Percentiles rank a stretch among this genome's conserved stretches.
phyloP scores from a whole-genome alignment of 2,888 invertebrate species.

The Loripinus fragilis region DNA sequence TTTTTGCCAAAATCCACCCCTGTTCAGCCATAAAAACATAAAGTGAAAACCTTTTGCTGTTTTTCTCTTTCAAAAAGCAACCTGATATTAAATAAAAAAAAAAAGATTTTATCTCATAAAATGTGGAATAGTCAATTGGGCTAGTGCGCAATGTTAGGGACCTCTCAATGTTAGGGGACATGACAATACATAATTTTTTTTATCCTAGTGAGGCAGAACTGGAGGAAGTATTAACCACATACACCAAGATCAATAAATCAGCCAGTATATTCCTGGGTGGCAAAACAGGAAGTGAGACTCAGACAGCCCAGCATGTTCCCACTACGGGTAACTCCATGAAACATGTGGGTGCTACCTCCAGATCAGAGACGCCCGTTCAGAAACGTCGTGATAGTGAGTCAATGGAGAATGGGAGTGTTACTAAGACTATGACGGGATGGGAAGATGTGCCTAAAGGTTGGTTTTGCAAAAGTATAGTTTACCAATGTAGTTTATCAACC shows the following conservation, averaged over 20 bases:
- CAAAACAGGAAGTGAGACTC: conserved; percentile 51
- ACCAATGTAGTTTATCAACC: no score
- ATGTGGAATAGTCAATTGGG: no score
- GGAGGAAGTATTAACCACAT: conserved; percentile 83
- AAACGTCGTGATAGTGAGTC: conserved; percentile 56
- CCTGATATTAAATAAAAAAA: no score
- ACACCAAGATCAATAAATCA: conserved; percentile 83
- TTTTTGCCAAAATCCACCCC: no score
- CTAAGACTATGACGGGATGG: conserved; percentile 60
- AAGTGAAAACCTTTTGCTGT: no score
- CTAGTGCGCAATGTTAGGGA: no score
- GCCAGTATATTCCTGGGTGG: conserved; percentile 83
- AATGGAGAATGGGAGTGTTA: conserved; percentile 32
- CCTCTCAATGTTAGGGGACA: no score
- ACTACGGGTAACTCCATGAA: conserved; percentile 60
- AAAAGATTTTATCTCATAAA: no score
- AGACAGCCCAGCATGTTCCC: conserved; percentile 50
- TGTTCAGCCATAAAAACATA: no score
- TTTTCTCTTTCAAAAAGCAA: no score
- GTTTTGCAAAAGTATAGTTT: no score
- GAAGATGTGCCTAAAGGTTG: conserved; percentile 66
- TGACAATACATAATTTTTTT: no score
- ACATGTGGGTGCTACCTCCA: conserved; percentile 53
- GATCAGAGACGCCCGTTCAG: conserved; percentile 46
- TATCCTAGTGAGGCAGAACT: conserved; percentile 80